Evolutionary conservation across 2,797 vertebrate genomes (phyloP), one percentile per base, ranked within the genome.

Genomic region (Lutjanus campechanus): DNA sequence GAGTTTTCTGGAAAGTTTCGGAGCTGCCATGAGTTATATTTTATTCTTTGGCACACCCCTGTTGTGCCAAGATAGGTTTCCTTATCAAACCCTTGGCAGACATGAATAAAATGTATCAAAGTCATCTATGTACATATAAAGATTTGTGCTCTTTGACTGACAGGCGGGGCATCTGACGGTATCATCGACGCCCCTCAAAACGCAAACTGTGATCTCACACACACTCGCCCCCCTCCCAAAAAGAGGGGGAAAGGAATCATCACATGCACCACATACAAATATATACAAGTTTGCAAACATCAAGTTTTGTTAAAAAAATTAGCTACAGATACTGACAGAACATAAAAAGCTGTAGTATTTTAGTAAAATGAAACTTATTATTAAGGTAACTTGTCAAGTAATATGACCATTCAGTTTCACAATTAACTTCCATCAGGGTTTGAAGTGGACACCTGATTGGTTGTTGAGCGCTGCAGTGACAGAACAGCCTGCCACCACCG

Each of bases 61-160:
- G 75, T 79, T 81, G 89, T 83, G 88, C 89, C 89, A 77, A 50
- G 55, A 29, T 2, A 61, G 63, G 73, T 83, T 89, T 79, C 22
- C 64, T 74, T 80, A 89, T 81, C 65, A 91, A 90, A 92, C 64
- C 83, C 87, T 88, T 91, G 94, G 91, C 94, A 90, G 92, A 89
- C 77, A 83, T 86, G 73, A 86, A 70, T 67, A 82, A 85, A 88
- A 86, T 41, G 86, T 92, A 92, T 91, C 81, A 94, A 93, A 94
- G 77, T 84, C 76, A 75, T 70, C 44, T 88, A 87, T 88, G 67
- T 91, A 94, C 89, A 89, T 91, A 90, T 76, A 91, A 93, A 84
- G 81, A 87, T 86, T 96, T 96, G 95, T 96, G 95, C 95, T 96
- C 87, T 91, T 95, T 89, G 84, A 90, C 82, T 69, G 87, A 92